These are phyloP conservation scores for Melanitta fusca DNA, from an alignment of 2,797 vertebrate genomes.

Conservation along the genomic window DNA sequence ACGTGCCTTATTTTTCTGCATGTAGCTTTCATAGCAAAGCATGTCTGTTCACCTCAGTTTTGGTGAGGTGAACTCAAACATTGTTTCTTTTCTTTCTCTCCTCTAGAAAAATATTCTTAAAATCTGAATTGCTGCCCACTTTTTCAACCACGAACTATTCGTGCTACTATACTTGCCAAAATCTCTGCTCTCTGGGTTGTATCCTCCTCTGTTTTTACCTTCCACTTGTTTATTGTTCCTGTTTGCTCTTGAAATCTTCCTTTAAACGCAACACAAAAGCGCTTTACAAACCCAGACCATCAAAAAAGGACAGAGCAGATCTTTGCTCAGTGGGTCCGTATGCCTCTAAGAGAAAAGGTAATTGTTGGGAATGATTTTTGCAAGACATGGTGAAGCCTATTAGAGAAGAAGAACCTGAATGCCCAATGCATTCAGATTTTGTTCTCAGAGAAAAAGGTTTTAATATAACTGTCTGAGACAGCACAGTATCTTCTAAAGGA, in stretches of 20 bases:
- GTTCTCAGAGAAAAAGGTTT: slow-evolving; percentile 33
- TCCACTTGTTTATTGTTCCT: background rate
- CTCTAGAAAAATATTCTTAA: background rate
- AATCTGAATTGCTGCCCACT: background rate
- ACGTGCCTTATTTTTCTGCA: background rate
- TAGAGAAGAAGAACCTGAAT: slow-evolving; percentile 13
- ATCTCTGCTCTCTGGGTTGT: fast-evolving
- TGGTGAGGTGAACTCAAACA: too few relatives aligned
- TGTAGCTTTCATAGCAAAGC: background rate
- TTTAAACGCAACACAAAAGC: background rate
- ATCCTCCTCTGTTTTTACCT: background rate
- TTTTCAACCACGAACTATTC: background rate
- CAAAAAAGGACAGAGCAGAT: background rate
- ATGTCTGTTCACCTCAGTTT: background rate
- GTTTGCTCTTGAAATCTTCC: background rate
- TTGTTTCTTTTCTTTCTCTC: background rate
- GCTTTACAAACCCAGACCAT: background rate
- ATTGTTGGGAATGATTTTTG: background rate
- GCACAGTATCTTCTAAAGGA: slow-evolving; percentile 53
- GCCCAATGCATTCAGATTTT: background rate
- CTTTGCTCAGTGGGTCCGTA: background rate
- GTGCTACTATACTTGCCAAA: background rate
- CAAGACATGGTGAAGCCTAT: background rate
- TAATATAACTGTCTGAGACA: slow-evolving; percentile 55
- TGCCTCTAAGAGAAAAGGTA: background rate